Evolutionary conservation across 2,888 invertebrate species (phyloP), one percentile per base, ranked within the genome.

Genomic region (Conistra vaccinii): DNA sequence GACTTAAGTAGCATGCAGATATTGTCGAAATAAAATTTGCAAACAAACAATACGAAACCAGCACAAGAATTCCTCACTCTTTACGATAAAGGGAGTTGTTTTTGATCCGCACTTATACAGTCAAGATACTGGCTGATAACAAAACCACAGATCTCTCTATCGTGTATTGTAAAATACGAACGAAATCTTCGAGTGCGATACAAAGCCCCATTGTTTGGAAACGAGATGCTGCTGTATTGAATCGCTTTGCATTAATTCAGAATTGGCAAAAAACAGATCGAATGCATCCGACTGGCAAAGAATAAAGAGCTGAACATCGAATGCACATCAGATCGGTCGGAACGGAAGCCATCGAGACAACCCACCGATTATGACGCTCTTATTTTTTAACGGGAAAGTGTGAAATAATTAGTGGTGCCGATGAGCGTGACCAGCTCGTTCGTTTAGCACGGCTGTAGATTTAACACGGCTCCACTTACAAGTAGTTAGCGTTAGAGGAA

Each of bases 181-280:
- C 89, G 88, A 90, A 93, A 92, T 90, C 86, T 87, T 76, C 89
- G 87, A 90, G 89, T 87, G 89, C 88, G 87, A 91, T 90, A 92
- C 91, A 91, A 90, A 90, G 90, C 84, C 76, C 93, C 87, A 94
- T 94, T 93, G 93, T 94, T 92, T 91, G 86, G 81, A 88, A 89
- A 91, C 88, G 83, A 91, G 90, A 88, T 86, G 82, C 88, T 81
- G 84, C 23, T 23, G 20, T 83, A 88, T 88, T 87, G 67, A 86
- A 87, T 89, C 85, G 88, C 85, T 90, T 88, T 90, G 88, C 88
- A 89, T 89, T 90, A n/a, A n/a, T n/a, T 83, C 76, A 82, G 80
- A 80, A 82, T 85, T 83, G 77, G 87, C 88, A 89, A 88, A 80
- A 90, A 90, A 80, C 71, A 66, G 71, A 75, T 72, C 84, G 83